Evolutionary conservation across 2,888 invertebrate species (phyloP), one percentile per base, ranked within the genome.

Genomic region (Galerucella pusilla): DNA sequence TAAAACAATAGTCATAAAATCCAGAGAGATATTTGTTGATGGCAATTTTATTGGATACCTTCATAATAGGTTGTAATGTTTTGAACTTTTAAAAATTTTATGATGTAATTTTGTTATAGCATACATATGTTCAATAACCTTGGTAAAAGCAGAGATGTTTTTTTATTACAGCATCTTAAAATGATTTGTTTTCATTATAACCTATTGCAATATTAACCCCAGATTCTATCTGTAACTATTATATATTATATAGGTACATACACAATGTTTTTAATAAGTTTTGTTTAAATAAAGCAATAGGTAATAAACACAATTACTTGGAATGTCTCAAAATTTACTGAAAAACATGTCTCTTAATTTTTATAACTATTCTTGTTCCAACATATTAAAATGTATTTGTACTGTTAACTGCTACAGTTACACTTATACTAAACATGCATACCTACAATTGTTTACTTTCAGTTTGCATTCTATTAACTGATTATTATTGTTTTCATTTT

Each of bases 81-180:
- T n/a, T n/a, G n/a, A 49, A 49, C 14, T 14, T n/a, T 1, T 6
- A n/a, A 52, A 52, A 52, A 7, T 5, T 14, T n/a, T n/a, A 52
- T 52, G 52, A 52, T 52, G 52, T 52, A 52, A 52, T n/a, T 52
- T n/a, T 52, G n/a, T 52, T 52, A 52, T 52, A n/a, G 52, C 14
- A 52, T 52, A 52, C 52, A 52, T 52, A n/a, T 52, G n/a, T 52
- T 52, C n/a, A 7, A 52, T n/a, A 52, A 14, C n/a, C 52, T 52
- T 52, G 52, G n/a, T 0, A 42, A 42, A 42, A 42, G 9, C n/a
- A 14, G 0, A n/a, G 7, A 52, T 52, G n/a, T n/a, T 6, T 52
- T 52, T 52, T 52, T 52, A 52, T 14, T n/a, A n/a, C n/a, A 52
- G n/a, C 7, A 7, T 52, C 52, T 52, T 52, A 1, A 52, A 52